A percentile compares a stretch with the other conserved stretches of the same genome.
phyloP scores from a whole-genome alignment of 2,113 vertebrate species.

The Oceanites oceanicus region DNA sequence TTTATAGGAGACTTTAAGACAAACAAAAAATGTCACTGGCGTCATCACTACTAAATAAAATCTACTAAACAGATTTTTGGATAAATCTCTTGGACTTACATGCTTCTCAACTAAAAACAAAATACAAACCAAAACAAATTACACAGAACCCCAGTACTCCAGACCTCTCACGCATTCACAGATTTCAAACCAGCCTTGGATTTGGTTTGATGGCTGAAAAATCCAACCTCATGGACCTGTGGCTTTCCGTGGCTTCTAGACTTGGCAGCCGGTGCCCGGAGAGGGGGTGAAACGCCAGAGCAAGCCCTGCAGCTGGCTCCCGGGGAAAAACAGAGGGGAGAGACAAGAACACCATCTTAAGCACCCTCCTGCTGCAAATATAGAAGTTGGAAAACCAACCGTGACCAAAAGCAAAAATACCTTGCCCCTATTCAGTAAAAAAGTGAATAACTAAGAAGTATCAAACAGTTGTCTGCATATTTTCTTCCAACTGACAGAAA shows the following conservation, averaged over 20 bases:
- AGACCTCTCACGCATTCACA: not conserved
- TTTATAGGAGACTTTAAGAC: not conserved
- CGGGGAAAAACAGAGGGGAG: not conserved
- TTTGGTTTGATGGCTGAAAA: not conserved
- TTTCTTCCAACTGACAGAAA: not conserved
- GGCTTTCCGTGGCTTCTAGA: not conserved
- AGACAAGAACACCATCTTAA: too few species aligned
- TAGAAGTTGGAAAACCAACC: not conserved
- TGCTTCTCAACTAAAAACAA: not conserved
- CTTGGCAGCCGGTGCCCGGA: not conserved
- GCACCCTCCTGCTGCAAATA: not conserved
- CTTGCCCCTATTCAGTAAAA: not conserved
- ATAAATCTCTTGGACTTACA: not conserved
- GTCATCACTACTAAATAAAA: not conserved
- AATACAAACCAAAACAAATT: not conserved
- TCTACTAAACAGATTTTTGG: not conserved
- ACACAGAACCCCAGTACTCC: not conserved
- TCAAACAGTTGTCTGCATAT: accelerated
- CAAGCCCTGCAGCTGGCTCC: not conserved
- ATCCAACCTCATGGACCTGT: not conserved
- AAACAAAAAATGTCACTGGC: not conserved
- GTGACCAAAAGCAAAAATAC: not conserved
- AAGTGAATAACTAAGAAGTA: accelerated
- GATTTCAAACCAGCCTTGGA: not conserved
- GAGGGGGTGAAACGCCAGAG: accelerated